These are phyloP conservation scores for Branchipolynoe longqiensis DNA, from an alignment of 2,888 invertebrate species.

Conservation along the genomic window DNA sequence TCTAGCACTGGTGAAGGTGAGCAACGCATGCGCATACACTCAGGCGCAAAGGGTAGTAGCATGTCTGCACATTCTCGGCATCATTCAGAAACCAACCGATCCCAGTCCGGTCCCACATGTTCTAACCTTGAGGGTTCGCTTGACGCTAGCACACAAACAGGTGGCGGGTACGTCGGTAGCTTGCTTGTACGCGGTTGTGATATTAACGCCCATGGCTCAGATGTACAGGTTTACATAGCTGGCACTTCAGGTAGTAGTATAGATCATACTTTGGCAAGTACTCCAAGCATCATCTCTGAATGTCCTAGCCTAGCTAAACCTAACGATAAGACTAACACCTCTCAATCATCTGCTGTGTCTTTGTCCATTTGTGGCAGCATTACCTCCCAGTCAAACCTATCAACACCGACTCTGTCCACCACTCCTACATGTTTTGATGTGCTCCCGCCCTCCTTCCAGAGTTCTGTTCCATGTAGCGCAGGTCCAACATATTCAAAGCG, in stretches of 20 bases:
- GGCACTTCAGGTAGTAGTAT: slow-evolving; percentile 17
- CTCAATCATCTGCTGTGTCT: slow-evolving; percentile 1
- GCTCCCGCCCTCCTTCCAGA: slow-evolving; percentile 7
- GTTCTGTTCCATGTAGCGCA: slow-evolving; percentile 45
- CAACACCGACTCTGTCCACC: background rate
- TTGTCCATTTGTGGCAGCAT: background rate
- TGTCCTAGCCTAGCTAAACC: slow-evolving; percentile 37
- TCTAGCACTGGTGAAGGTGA: slow-evolving; percentile 50
- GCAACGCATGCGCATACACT: background rate
- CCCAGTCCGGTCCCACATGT: background rate
- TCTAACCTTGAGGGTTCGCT: background rate
- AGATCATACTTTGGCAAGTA: slow-evolving; percentile 16
- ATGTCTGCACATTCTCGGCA: slow-evolving; percentile 27
- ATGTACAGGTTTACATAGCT: background rate
- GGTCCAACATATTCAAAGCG: slow-evolving; percentile 18
- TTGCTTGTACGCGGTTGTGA: background rate
- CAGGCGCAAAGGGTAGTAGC: slow-evolving; percentile 15
- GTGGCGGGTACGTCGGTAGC: slow-evolving; percentile 23
- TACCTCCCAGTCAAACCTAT: slow-evolving; percentile 11
- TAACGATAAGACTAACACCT: slow-evolving; percentile 42
- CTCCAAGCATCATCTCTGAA: background rate
- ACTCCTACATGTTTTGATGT: slow-evolving; percentile 32
- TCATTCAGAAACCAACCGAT: background rate
- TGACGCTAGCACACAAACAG: slow-evolving; percentile 49
- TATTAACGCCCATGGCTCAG: slow-evolving; percentile 41